phyloP scores from a whole-genome alignment of 2,888 invertebrate genomes.

The Drosophila maculinotata region DNA sequence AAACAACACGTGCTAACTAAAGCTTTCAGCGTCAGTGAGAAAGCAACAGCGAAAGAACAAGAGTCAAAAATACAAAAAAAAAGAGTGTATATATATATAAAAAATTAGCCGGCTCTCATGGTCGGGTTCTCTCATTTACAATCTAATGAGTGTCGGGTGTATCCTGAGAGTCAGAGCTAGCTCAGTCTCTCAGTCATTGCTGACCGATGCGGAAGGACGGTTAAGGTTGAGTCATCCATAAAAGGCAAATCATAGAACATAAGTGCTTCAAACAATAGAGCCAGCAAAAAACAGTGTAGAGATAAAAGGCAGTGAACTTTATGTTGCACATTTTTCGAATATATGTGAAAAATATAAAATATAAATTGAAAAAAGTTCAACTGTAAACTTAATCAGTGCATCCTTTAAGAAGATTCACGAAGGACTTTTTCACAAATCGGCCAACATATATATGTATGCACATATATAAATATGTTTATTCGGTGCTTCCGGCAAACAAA shows the following conservation, averaged over 20 bases:
- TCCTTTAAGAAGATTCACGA: neutral
- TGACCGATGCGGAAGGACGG: conserved; percentile 54
- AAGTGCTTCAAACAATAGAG: conserved; percentile 6
- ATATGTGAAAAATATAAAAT: neutral
- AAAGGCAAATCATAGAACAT: neutral
- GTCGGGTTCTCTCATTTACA: conserved; percentile 25
- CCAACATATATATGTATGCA: neutral
- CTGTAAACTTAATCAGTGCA: conserved; percentile 11
- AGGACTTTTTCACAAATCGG: neutral
- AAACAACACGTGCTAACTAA: conserved; percentile 51
- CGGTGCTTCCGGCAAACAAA: conserved; percentile 19
- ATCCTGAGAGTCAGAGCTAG: conserved; percentile 17
- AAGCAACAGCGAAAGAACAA: conserved; percentile 14
- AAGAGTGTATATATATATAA: neutral
- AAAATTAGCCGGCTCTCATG: conserved; percentile 45
- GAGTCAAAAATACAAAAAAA: neutral
- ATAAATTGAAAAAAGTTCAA: no score
- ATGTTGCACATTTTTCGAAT: neutral
- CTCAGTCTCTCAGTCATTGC: conserved; percentile 44
- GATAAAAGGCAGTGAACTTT: conserved; percentile 24
- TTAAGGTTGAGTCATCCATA: conserved; percentile 55
- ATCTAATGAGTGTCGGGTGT: conserved; percentile 12
- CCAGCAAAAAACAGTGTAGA: conserved; percentile 44
- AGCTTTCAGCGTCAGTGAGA: conserved; percentile 28
- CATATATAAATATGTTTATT: neutral